These are phyloP conservation scores for Apaloderma vittatum DNA, from an alignment of 2,113 vertebrate genomes.

Conservation along the genomic window DNA sequence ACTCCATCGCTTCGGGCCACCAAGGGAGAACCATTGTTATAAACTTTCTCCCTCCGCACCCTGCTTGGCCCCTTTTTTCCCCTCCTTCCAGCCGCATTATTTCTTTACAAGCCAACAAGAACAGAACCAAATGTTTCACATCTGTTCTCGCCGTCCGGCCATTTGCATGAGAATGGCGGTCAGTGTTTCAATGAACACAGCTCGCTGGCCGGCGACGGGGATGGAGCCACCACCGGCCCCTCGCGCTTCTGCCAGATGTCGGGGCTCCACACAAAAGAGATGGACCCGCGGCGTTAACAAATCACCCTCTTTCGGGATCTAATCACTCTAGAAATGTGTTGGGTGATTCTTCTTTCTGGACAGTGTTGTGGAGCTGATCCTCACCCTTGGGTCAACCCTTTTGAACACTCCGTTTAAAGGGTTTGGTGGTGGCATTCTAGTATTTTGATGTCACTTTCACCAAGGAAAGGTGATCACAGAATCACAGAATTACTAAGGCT, in stretches of 20 bases:
- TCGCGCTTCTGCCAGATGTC: constrained; percentile 88
- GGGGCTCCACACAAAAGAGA: constrained; percentile 77
- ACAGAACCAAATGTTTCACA: constrained; percentile 95
- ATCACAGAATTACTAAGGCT: no score
- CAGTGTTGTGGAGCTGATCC: constrained; percentile 18
- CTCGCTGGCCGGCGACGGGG: constrained; percentile 81
- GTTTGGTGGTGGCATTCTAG: background rate
- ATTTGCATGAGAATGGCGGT: constrained; percentile 94
- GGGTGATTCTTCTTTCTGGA: background rate
- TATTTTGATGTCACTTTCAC: background rate
- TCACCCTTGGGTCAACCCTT: constrained; percentile 9
- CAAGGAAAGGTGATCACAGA: background rate
- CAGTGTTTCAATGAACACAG: constrained; percentile 83
- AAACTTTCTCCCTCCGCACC: constrained; percentile 63
- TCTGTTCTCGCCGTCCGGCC: constrained; percentile 85
- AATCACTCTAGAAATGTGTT: constrained; percentile 13
- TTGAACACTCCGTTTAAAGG: background rate
- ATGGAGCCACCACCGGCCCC: constrained; percentile 70
- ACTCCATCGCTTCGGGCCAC: constrained; percentile 76
- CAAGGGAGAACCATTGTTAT: constrained; percentile 82
- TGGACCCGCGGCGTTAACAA: constrained; percentile 74
- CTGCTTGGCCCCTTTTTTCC: constrained; percentile 37
- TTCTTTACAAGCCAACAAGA: constrained; percentile 95
- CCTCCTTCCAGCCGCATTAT: constrained; percentile 81
- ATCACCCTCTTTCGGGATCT: constrained; percentile 72